Conservation (phyloP, 2,113 vertebrate species). For the Oenanthe melanoleuca region DNA sequence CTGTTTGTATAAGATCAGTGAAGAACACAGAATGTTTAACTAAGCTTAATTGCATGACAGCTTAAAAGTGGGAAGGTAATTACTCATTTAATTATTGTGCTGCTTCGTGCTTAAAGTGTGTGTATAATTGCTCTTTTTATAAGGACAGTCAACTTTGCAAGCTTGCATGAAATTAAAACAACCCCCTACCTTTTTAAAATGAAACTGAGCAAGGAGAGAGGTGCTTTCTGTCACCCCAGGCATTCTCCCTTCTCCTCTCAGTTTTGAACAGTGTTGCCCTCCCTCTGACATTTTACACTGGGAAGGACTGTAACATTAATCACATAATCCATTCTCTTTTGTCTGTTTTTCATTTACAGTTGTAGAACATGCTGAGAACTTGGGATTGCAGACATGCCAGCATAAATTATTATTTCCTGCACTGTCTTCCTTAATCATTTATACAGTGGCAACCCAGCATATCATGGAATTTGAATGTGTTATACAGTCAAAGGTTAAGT, state of each 20-base stretch:
- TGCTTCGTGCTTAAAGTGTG: conserved; percentile 45
- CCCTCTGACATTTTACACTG: not conserved
- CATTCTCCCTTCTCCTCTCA: not conserved
- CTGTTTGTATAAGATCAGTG: conserved; percentile 65
- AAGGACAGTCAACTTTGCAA: conserved; percentile 49
- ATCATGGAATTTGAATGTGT: not conserved
- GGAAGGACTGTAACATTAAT: not conserved
- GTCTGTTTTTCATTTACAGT: not conserved
- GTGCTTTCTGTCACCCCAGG: not conserved
- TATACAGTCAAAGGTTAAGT: not conserved
- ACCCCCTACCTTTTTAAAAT: not conserved
- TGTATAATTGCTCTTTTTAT: conserved; percentile 65
- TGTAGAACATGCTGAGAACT: not conserved
- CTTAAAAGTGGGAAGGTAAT: conserved; percentile 71
- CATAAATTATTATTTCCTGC: conserved; percentile 1
- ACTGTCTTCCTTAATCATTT: conserved; percentile 1
- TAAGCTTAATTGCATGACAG: conserved; percentile 73
- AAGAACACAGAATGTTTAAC: conserved; percentile 68
- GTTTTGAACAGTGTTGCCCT: not conserved
- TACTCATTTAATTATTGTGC: conserved; percentile 74
- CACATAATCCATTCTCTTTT: not conserved
- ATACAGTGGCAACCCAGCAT: not conserved
- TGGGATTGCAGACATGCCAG: not conserved
- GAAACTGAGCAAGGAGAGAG: not conserved
- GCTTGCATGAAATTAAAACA: conserved; percentile 39